These are phyloP conservation scores for Trogon melanurus DNA, from an alignment of 2,113 vertebrate genomes.

Conservation along the genomic window DNA sequence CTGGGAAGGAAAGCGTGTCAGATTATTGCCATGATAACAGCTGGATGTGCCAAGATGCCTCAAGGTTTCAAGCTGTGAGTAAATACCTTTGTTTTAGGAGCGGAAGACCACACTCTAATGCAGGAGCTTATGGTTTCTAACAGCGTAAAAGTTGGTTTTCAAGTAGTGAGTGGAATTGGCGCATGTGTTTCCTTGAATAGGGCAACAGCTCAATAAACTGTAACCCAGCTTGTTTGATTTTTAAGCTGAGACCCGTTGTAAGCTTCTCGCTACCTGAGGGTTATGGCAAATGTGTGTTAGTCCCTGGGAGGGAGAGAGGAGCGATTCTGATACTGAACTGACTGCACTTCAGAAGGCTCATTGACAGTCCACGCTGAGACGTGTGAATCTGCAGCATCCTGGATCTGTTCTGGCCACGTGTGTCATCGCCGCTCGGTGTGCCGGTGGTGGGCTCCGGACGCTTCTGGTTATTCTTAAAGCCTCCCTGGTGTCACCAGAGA, in stretches of 20 bases:
- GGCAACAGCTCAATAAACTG: neutral
- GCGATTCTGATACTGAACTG: accelerated
- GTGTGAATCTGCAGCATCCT: neutral
- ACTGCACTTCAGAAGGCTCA: neutral
- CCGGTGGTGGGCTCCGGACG: neutral
- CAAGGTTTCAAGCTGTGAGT: slow-evolving; percentile 58
- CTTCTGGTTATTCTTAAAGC: neutral
- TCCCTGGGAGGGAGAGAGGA: neutral
- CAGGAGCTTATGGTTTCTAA: neutral
- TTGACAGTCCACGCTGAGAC: neutral
- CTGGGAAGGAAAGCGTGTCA: slow-evolving; percentile 55
- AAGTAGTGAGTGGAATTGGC: neutral
- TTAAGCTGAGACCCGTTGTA: neutral
- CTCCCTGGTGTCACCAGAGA: neutral
- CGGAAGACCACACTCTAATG: neutral
- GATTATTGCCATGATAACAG: slow-evolving; percentile 54
- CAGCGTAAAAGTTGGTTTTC: neutral
- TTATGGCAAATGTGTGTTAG: neutral
- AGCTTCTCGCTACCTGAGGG: neutral
- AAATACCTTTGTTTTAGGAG: slow-evolving; percentile 47
- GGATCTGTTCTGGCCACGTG: neutral
- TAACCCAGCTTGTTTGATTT: neutral
- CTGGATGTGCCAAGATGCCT: slow-evolving; percentile 55
- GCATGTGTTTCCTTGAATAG: neutral
- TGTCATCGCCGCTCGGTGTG: neutral